Evolutionary conservation across 2,113 vertebrate genomes (phyloP), one percentile per base, ranked within the genome.

Genomic region (Otis tarda): DNA sequence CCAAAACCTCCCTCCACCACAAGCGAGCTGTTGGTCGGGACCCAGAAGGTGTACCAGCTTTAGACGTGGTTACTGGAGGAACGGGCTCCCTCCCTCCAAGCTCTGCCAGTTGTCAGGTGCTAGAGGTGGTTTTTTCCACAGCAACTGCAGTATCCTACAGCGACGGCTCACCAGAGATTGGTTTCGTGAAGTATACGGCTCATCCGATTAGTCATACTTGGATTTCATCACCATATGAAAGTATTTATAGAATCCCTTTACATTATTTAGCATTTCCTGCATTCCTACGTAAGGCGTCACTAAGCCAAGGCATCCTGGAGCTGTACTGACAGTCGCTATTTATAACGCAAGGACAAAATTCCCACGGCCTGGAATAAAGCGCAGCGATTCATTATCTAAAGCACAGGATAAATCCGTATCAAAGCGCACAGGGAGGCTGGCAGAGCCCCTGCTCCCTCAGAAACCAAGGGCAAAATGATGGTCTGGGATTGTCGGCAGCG

Each of bases 231-330:
- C 70, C 83, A 50, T 35, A 67, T 30, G 33, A 39, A 83, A 78
- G 86, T 92, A 90, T 95, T 95, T 95, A 83, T 56, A 90, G 85
- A 63, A 64, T 74, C 52, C 47, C 80, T 80, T 80, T 78, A 85
- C 77, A 94, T 95, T 83, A 88, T 83, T 90, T 59, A 83, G 77
- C 43, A 56, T 75, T 94, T 90, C 77, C 71, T 93, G 75, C 82
- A 60, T 90, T 85, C 71, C 67, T 86, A 20, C 6, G 2, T 28
- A 7, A 64, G 52, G 59, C 30, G 1, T 56, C 53, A 9, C 75
- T 75, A 61, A 95, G 77, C 64, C 77, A 81, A 91, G 49, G 47
- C 75, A 69, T 56, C 57, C 76, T 24, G 57, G 47, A 52, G 69
- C 33, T 63, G 57, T 16, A 63, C 76, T 37, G 56, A 50, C 1